Evolutionary conservation across 2,888 invertebrate species (phyloP).

Genomic region (Erpobdella octoculata): DNA sequence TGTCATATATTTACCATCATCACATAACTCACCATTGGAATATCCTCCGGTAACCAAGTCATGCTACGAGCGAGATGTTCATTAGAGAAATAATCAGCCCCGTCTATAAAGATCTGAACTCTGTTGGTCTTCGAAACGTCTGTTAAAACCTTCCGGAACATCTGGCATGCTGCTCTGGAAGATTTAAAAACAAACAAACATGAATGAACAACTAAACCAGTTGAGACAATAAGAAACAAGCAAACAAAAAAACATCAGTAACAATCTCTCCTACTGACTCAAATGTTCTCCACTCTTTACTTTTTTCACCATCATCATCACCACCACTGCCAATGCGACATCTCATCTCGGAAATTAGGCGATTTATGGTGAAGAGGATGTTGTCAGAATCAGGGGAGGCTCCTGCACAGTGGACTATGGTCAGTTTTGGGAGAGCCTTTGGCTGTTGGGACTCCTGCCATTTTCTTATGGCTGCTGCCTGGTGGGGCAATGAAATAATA

Average conservation of each 20-base stretch:
- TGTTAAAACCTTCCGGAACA: conserved; percentile 42
- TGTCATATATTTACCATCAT: too few relatives aligned
- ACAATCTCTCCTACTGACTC: background rate
- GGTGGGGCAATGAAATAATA: too few relatives aligned
- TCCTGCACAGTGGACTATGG: conserved; percentile 48
- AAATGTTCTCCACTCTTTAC: background rate
- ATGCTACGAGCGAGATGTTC: conserved; percentile 45
- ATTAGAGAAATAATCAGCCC: conserved; percentile 48
- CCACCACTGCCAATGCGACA: background rate
- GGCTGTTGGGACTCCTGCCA: too few relatives aligned
- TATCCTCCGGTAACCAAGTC: conserved; percentile 48
- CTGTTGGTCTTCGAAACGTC: conserved; percentile 37
- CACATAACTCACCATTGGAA: conserved; percentile 47
- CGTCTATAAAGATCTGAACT: conserved; percentile 49
- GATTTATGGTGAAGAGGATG: background rate
- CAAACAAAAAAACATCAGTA: background rate
- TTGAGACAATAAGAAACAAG: too few relatives aligned
- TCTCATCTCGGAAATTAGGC: background rate
- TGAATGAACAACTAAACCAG: background rate
- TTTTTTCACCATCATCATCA: background rate
- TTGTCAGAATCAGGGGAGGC: conserved; percentile 45
- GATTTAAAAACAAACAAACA: background rate
- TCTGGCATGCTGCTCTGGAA: background rate
- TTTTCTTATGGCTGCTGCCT: too few relatives aligned
- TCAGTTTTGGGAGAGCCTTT: too few relatives aligned